These are phyloP conservation scores for Okapia johnstoni DNA, from an alignment of 2,113 vertebrate genomes.

Conservation along the genomic window DNA sequence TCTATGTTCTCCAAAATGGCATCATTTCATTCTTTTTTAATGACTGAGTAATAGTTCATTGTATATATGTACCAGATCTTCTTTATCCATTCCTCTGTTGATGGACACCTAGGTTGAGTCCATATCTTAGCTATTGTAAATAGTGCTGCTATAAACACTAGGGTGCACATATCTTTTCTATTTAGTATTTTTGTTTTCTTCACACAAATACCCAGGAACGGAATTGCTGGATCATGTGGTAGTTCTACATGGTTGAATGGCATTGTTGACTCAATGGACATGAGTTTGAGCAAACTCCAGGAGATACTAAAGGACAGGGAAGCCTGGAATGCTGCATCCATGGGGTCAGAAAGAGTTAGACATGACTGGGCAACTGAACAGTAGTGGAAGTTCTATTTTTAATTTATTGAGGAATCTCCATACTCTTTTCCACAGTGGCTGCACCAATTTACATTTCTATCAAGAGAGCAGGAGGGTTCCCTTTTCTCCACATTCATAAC, in stretches of 20 bases:
- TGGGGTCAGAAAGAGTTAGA: neutral
- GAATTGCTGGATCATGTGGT: neutral
- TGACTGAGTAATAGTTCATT: neutral
- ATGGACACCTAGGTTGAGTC: neutral
- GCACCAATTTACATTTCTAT: neutral
- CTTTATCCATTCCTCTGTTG: neutral
- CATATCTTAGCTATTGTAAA: neutral
- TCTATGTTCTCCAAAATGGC: neutral
- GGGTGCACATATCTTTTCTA: neutral
- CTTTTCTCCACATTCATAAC: neutral
- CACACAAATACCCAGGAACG: too few relatives aligned
- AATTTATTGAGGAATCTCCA: neutral
- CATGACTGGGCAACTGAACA: neutral
- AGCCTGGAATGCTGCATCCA: neutral
- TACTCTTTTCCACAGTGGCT: neutral
- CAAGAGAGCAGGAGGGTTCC: neutral
- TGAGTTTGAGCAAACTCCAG: neutral
- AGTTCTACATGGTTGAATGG: neutral
- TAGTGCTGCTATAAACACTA: neutral
- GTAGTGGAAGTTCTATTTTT: neutral
- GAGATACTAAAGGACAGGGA: neutral
- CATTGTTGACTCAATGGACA: neutral
- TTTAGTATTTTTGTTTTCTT: neutral
- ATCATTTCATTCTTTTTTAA: neutral
- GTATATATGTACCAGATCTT: neutral